Evolutionary conservation across 2,888 invertebrate species (phyloP).

Genomic region (Dryobotodes eremita): DNA sequence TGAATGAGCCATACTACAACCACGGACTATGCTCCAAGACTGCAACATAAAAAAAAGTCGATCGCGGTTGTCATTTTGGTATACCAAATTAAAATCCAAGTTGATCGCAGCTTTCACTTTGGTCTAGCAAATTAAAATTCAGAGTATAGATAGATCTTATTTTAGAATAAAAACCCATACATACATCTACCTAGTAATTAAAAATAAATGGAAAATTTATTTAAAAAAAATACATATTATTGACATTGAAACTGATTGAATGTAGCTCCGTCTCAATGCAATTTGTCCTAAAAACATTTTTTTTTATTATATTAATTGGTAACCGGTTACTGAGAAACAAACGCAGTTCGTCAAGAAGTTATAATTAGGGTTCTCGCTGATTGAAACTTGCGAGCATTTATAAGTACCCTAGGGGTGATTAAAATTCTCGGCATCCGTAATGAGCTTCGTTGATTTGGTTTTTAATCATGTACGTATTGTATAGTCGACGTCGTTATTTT

Average conservation of each 20-base stretch:
- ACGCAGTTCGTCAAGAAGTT: background rate
- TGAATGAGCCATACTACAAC: too few species aligned
- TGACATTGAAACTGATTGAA: background rate
- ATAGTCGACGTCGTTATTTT: background rate
- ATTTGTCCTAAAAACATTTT: background rate
- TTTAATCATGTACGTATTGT: background rate
- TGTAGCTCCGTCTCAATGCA: background rate
- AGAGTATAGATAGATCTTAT: too few species aligned
- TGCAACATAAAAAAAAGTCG: too few species aligned
- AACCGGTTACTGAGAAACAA: background rate
- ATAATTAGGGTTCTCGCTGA: slow-evolving; percentile 29
- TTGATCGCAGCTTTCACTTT: too few species aligned
- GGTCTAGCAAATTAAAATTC: too few species aligned
- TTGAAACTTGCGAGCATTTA: slow-evolving; percentile 12
- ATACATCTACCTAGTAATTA: background rate
- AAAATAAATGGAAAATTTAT: background rate
- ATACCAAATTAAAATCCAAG: too few species aligned
- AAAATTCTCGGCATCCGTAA: slow-evolving; percentile 17
- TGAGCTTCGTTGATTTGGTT: background rate
- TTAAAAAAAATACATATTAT: background rate
- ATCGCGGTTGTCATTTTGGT: too few species aligned
- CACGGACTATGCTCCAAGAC: too few species aligned
- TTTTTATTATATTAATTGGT: background rate
- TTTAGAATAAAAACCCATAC: background rate
- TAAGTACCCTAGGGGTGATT: slow-evolving; percentile 8